Percentiles rank a stretch among this genome's conserved stretches.
Evolutionary conservation across 2,888 invertebrate species (phyloP).

Genomic region (Panzeria rudis): DNA sequence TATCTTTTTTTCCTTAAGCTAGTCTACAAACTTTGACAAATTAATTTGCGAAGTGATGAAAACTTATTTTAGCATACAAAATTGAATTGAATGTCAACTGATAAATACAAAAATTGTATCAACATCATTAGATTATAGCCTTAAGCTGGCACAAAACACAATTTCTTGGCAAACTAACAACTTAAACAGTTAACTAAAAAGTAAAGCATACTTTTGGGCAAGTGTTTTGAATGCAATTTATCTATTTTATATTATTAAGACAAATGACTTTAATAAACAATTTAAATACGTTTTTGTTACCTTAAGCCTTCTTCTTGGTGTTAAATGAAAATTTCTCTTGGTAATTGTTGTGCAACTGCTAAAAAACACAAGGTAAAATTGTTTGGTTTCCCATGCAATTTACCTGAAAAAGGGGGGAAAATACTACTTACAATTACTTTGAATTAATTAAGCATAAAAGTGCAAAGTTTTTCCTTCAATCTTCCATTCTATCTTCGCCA

Average conservation of each 20-base stretch:
- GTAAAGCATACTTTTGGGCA: slow-evolving; percentile 36
- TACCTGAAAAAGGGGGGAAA: background rate
- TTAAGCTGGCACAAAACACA: slow-evolving; percentile 17
- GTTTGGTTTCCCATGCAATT: slow-evolving; percentile 24
- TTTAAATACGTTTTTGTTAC: slow-evolving; percentile 34
- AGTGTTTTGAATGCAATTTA: slow-evolving; percentile 27
- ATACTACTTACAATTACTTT: slow-evolving; percentile 44
- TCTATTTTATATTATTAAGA: slow-evolving; percentile 16
- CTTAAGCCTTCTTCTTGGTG: slow-evolving; percentile 10
- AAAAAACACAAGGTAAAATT: slow-evolving; percentile 19
- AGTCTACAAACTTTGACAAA: slow-evolving; percentile 63
- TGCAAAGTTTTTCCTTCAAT: slow-evolving; percentile 48
- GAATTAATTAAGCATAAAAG: slow-evolving; percentile 69
- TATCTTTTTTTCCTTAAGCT: slow-evolving; percentile 45
- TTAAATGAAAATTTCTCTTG: slow-evolving; percentile 14
- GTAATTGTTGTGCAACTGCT: slow-evolving; percentile 1
- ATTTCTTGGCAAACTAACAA: slow-evolving; percentile 35
- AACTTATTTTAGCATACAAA: slow-evolving; percentile 15
- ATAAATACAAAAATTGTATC: background rate
- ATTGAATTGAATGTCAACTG: slow-evolving; percentile 35
- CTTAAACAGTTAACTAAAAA: slow-evolving; percentile 2
- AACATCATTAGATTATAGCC: slow-evolving; percentile 53
- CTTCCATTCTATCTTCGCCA: background rate
- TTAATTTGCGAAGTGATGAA: slow-evolving; percentile 30
- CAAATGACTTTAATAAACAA: slow-evolving; percentile 41